Percentiles rank a stretch among this genome's conserved stretches.
phyloP scores from a whole-genome alignment of 2,797 vertebrate species.

The Danio kyathit region DNA sequence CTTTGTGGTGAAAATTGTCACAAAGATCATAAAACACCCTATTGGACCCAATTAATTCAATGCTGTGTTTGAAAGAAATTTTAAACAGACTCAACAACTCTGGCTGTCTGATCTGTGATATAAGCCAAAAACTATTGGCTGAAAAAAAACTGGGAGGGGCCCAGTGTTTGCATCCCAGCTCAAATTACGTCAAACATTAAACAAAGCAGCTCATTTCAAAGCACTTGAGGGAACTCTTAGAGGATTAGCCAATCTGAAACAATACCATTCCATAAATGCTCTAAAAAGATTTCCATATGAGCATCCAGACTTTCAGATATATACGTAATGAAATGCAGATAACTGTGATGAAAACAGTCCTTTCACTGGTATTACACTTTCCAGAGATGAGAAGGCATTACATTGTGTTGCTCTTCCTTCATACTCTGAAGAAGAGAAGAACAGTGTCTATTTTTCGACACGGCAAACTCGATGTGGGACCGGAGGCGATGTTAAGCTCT shows the following conservation, averaged over 20 bases:
- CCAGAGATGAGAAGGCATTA: conserved; percentile 13
- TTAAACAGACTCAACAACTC: too few species aligned
- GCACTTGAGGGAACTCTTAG: too few species aligned
- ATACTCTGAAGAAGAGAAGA: conserved; percentile 37
- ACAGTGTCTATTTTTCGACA: conserved; percentile 55
- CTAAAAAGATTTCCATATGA: neutral
- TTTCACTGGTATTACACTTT: conserved; percentile 1
- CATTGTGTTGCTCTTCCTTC: conserved; percentile 11
- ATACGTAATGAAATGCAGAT: conserved; percentile 2
- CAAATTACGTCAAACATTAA: too few species aligned
- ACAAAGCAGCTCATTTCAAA: too few species aligned
- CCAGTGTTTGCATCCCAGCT: too few species aligned
- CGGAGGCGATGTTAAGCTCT: conserved; percentile 32
- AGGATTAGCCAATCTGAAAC: neutral
- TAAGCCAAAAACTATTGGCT: too few species aligned
- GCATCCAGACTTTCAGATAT: conserved; percentile 4
- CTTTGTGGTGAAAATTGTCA: too few species aligned
- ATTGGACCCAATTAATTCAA: too few species aligned
- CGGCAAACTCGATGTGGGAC: conserved; percentile 49
- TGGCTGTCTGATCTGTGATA: too few species aligned
- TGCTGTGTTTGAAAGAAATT: too few species aligned
- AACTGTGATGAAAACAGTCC: conserved; percentile 35
- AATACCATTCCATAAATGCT: neutral
- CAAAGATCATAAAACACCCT: too few species aligned
- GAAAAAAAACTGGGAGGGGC: too few species aligned